phyloP scores from a whole-genome alignment of 2,888 invertebrate species.

The Axea sp. region DNA sequence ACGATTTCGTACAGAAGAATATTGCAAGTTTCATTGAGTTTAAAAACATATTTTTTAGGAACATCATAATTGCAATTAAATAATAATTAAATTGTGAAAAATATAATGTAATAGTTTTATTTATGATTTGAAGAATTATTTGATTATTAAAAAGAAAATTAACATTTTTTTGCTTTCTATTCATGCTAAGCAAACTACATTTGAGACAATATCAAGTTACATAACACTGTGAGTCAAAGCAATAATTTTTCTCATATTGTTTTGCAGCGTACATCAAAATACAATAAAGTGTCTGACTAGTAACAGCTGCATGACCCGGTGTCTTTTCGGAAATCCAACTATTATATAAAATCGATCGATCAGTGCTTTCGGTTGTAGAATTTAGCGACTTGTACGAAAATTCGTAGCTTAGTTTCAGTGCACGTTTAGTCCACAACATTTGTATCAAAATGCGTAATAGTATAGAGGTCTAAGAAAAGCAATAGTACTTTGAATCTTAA shows the following conservation, averaged over 20 bases:
- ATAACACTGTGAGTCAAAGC: no score
- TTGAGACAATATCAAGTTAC: no score
- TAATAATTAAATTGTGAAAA: no score
- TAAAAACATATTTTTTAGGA: no score
- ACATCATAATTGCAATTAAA: no score
- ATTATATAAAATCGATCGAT: slow-evolving; percentile 43
- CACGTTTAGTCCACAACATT: slow-evolving; percentile 38
- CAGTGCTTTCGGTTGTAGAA: slow-evolving; percentile 33
- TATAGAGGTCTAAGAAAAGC: slow-evolving; percentile 51
- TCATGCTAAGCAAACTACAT: no score
- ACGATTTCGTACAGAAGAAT: no score
- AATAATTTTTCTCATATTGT: slow-evolving; percentile 24
- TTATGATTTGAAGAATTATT: no score
- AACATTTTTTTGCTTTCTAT: no score
- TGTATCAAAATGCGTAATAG: slow-evolving; percentile 48
- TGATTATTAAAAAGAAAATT: no score
- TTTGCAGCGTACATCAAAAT: slow-evolving; percentile 18
- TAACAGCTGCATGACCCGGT: slow-evolving; percentile 49
- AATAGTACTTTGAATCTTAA: slow-evolving; percentile 70
- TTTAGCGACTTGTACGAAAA: slow-evolving; percentile 42
- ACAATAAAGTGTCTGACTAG: slow-evolving; percentile 44
- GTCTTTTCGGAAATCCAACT: slow-evolving; percentile 40
- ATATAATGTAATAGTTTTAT: no score
- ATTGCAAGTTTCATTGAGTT: no score
- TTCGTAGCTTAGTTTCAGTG: slow-evolving; percentile 54